Conservation (phyloP, 2,113 vertebrate species). For the Craseonycteris thonglongyai region DNA sequence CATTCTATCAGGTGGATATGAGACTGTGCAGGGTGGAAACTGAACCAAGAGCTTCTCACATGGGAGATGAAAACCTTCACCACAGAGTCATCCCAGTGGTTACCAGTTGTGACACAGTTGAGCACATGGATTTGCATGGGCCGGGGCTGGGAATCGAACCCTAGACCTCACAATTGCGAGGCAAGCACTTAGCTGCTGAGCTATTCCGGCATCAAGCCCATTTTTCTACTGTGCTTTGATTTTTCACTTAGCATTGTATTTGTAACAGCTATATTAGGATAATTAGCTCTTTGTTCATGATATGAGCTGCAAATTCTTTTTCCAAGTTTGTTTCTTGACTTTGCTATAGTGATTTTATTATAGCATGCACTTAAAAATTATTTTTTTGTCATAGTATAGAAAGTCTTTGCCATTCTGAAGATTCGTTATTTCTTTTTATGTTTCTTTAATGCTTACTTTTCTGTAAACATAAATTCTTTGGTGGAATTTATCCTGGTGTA, state of each 20-base stretch:
- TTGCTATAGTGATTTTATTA: neutral
- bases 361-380: neutral
- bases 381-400: neutral
- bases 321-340: neutral
- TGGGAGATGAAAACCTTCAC: no score
- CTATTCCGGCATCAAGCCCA: no score
- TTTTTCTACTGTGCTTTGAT: neutral
- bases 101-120: no score
- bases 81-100: no score
- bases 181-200: no score
- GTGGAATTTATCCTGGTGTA: neutral
- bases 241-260: slow-evolving; percentile 1
- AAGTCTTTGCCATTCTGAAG: neutral
- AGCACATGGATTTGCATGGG: no score
- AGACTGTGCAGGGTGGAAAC: no score
- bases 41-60: no score
- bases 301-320: neutral
- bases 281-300: neutral
- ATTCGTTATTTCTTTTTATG: neutral
- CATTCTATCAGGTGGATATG: no score
- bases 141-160: no score
- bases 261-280: neutral
- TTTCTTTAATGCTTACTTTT: neutral
- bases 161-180: no score
- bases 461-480: no score